Percentiles rank a stretch among this genome's conserved stretches.
phyloP scores from a whole-genome alignment of 2,797 vertebrate species.

The Xiphophorus birchmanni region DNA sequence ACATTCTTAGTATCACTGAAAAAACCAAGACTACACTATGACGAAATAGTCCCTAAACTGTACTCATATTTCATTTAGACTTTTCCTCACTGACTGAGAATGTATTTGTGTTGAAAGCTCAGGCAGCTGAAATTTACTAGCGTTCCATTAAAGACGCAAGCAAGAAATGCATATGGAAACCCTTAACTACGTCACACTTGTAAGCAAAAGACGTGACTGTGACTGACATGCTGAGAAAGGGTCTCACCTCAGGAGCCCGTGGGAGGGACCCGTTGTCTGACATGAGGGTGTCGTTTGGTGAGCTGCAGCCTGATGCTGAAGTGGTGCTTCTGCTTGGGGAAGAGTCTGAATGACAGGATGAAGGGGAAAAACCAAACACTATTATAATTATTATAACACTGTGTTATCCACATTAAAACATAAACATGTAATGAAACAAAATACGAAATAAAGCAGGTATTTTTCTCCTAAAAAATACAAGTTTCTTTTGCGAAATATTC shows the following conservation, averaged over 20 bases:
- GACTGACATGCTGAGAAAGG: not conserved
- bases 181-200: not conserved
- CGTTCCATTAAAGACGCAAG: not conserved
- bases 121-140: no score
- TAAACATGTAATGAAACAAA: not conserved
- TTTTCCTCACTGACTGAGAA: not conserved
- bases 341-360: slow-evolving; percentile 77
- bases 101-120: not conserved
- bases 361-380: not conserved
- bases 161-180: not conserved
- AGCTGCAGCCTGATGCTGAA: slow-evolving; percentile 86
- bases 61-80: not conserved
- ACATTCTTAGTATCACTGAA: not conserved
- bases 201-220: not conserved
- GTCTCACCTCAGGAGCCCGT: slow-evolving; percentile 81
- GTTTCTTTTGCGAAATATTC: not conserved
- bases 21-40: not conserved
- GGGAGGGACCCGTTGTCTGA: slow-evolving; percentile 80
- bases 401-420: not conserved
- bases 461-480: no score
- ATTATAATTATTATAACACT: no score
- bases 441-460: not conserved
- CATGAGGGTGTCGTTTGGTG: slow-evolving; percentile 85
- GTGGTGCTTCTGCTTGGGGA: slow-evolving; percentile 89
- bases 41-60: not conserved